These are phyloP conservation scores for Acanthosepion lycidas DNA, from an alignment of 2,888 invertebrate species.

Conservation along the genomic window DNA sequence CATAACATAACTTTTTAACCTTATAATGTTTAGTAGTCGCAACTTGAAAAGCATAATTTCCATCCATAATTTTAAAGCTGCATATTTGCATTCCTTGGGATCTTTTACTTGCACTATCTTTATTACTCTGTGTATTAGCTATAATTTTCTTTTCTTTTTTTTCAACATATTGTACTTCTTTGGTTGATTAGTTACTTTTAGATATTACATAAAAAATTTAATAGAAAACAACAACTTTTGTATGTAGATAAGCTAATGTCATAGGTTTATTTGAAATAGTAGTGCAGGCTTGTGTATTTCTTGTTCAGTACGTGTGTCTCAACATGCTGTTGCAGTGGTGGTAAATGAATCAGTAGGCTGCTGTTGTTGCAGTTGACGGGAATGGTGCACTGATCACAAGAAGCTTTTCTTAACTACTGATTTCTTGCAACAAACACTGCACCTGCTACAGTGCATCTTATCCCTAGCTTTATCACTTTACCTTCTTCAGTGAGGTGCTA, in stretches of 20 bases:
- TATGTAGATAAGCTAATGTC: background rate
- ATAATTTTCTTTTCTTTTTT: background rate
- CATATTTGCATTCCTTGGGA: background rate
- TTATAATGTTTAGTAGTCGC: background rate
- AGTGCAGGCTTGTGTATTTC: background rate
- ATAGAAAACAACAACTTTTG: background rate
- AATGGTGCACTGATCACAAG: conserved; percentile 1
- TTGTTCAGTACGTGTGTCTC: background rate
- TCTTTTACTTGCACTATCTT: background rate
- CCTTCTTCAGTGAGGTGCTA: conserved; percentile 33
- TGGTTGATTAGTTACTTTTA: background rate
- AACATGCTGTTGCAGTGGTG: background rate
- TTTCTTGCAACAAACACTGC: conserved; percentile 36
- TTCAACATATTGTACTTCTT: background rate
- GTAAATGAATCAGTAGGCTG: conserved; percentile 38
- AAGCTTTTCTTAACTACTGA: conserved; percentile 11
- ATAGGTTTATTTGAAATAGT: background rate
- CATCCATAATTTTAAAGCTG: background rate
- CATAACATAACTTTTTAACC: background rate
- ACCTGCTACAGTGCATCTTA: conserved; percentile 45
- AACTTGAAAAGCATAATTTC: background rate
- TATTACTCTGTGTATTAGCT: background rate
- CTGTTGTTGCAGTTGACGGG: conserved; percentile 38
- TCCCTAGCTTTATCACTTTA: conserved; percentile 41
- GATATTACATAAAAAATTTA: background rate